Percentiles rank a stretch among this genome's conserved stretches.
phyloP scores from a whole-genome alignment of 2,888 invertebrate species.

The Caenorhabditis sp. region DNA sequence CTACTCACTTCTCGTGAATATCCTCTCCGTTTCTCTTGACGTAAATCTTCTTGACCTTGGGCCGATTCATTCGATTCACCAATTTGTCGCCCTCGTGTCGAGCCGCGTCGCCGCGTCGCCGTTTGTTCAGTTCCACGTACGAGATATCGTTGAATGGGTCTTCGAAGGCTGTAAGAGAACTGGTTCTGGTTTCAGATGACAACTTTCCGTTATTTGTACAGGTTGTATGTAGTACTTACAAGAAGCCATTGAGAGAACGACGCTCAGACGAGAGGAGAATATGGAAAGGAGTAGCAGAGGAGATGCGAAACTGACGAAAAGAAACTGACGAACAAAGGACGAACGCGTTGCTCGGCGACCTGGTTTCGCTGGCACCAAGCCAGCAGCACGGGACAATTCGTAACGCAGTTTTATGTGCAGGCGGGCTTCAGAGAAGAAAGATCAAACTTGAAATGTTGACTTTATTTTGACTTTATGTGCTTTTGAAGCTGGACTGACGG shows the following conservation, averaged over 20 bases:
- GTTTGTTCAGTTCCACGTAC: constrained; percentile 77
- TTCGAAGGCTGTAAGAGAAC: constrained; percentile 38
- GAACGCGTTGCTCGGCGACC: constrained; percentile 51
- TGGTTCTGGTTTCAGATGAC: too few relatives aligned
- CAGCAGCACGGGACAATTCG: background rate
- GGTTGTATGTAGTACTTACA: constrained; percentile 36
- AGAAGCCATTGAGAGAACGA: constrained; percentile 1
- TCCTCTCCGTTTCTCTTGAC: constrained; percentile 72
- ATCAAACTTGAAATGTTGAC: constrained; percentile 22
- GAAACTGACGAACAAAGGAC: constrained; percentile 30
- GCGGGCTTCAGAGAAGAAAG: too few relatives aligned
- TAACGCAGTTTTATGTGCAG: constrained; percentile 15
- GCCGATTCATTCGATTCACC: constrained; percentile 67
- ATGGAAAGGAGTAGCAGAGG: constrained; percentile 1
- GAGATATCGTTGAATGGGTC: constrained; percentile 76
- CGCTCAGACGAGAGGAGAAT: constrained; percentile 17
- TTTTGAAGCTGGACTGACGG: constrained; percentile 52
- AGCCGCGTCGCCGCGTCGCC: constrained; percentile 70
- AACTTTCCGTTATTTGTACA: background rate
- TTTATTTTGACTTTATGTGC: constrained; percentile 44
- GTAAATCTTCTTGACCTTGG: constrained; percentile 71
- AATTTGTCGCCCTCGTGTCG: constrained; percentile 68
- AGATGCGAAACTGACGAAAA: background rate
- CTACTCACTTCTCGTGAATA: constrained; percentile 65
- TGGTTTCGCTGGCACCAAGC: constrained; percentile 4